Base-by-base conservation (phyloP, 2,113 vertebrate species). In the Pelobates fuscus region DNA sequence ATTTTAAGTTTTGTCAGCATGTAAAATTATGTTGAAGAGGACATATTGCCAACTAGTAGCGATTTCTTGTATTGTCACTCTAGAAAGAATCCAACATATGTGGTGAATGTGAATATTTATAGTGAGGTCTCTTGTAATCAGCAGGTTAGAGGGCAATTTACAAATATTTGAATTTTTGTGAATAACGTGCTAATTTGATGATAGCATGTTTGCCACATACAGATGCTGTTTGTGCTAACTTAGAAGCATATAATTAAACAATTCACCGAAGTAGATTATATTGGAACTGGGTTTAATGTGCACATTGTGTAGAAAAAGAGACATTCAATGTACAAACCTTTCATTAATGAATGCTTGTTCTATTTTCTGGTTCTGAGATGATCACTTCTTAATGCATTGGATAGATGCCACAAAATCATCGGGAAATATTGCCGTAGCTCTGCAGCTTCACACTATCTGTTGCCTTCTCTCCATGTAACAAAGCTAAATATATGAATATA, bases 111-210 rank as follows among this genome's bases (percentile, higher is more conserved):
- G n/a, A n/a, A n/a, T n/a, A n/a, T n/a, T n/a, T n/a, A n/a, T n/a
- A n/a, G n/a, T n/a, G n/a, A n/a, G n/a, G n/a, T n/a, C n/a, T n/a
- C n/a, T n/a, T n/a, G n/a, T n/a, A n/a, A n/a, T n/a, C n/a, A n/a
- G n/a, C n/a, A n/a, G n/a, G n/a, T n/a, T n/a, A n/a, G n/a, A 5
- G 32, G 10, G 32, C 32, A 37, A 37, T 37, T 37, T 37, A 37
- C 10, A 37, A 37, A 37, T 37, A 37, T 37, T 37, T 37, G 5
- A 6, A 10, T 37, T 37, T 37, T 37, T 5, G 32, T 5, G 10
- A 20, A 62, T 37, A 7, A 62, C 30, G 30, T 30, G 27, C 43
- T 41, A 65, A 65, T 65, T 44, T 44, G 32, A 24, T 65, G 20
- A 37, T 61, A 61, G 2, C 15, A 18, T 43, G 26, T 65, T 43